Percentiles rank a stretch among this genome's conserved stretches.
These are phyloP conservation scores for Atrichornis clamosus DNA, from an alignment of 2,113 vertebrate species.

Conservation along the genomic window DNA sequence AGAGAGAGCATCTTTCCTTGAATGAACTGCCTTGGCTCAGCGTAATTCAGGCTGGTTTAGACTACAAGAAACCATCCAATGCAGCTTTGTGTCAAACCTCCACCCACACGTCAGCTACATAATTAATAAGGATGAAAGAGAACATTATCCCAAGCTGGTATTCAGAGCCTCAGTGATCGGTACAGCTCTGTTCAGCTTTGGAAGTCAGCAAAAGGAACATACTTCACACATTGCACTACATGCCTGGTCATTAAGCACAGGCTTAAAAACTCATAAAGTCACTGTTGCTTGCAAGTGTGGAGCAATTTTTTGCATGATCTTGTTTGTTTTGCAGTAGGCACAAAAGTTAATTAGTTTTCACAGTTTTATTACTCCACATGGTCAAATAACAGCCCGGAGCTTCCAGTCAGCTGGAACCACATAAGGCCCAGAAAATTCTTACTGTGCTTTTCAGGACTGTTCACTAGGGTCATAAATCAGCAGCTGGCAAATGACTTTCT, in stretches of 20 bases:
- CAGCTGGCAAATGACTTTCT: constrained; percentile 8
- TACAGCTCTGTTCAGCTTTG: not conserved
- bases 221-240: not conserved
- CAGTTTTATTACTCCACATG: constrained; percentile 20
- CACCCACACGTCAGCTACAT: not conserved
- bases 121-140: constrained; percentile 23
- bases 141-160: not conserved
- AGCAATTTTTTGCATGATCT: not conserved
- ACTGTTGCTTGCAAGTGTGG: not conserved
- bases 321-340: constrained; percentile 20
- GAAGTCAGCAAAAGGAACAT: not conserved
- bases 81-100: not conserved
- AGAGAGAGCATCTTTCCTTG: not conserved
- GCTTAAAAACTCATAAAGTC: not conserved
- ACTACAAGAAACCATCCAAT: not conserved
- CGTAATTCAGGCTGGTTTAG: not conserved
- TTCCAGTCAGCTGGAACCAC: not conserved
- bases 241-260: not conserved
- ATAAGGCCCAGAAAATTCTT: constrained; percentile 6
- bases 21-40: not conserved
- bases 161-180: not conserved
- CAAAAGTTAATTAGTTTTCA: constrained; percentile 46
- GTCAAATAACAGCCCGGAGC: constrained; percentile 15
- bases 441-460: not conserved
- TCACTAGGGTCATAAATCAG: constrained; percentile 27